Conservation (phyloP, 2,113 vertebrate genomes). For the Erythrocercus mccallii region DNA sequence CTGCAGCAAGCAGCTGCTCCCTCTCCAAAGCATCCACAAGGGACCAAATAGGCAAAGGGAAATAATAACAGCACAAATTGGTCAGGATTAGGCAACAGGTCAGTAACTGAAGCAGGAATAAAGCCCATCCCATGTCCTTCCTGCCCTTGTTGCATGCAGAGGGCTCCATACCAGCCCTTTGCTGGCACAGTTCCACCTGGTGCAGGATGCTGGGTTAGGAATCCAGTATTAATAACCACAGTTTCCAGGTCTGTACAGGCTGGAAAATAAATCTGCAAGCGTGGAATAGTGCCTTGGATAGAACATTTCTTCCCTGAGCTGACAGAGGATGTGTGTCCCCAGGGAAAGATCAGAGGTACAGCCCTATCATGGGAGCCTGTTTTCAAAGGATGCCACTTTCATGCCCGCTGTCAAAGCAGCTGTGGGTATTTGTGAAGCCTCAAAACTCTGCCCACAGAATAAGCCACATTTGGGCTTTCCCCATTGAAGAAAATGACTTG, state of each 20-base stretch:
- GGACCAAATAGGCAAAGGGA: background rate
- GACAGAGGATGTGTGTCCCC: background rate
- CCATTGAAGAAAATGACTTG: background rate
- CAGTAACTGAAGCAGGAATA: background rate
- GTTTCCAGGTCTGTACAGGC: background rate
- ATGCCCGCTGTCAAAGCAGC: accelerated
- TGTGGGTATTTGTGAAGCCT: background rate
- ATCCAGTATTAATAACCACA: background rate
- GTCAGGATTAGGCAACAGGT: background rate
- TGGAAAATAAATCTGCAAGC: background rate
- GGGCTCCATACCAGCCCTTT: background rate
- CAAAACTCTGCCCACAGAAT: background rate
- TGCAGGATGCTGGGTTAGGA: background rate
- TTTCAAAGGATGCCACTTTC: background rate
- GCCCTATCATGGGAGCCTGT: accelerated
- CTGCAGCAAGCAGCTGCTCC: background rate
- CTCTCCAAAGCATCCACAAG: background rate
- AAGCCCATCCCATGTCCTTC: background rate
- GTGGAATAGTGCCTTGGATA: background rate
- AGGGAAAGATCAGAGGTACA: background rate
- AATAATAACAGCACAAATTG: background rate
- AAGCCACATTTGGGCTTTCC: background rate
- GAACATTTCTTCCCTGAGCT: background rate
- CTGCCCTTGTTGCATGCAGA: background rate
- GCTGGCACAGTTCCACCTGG: background rate